These are phyloP conservation scores for Sebastes minor DNA, from an alignment of 2,797 vertebrate genomes.

Conservation along the genomic window DNA sequence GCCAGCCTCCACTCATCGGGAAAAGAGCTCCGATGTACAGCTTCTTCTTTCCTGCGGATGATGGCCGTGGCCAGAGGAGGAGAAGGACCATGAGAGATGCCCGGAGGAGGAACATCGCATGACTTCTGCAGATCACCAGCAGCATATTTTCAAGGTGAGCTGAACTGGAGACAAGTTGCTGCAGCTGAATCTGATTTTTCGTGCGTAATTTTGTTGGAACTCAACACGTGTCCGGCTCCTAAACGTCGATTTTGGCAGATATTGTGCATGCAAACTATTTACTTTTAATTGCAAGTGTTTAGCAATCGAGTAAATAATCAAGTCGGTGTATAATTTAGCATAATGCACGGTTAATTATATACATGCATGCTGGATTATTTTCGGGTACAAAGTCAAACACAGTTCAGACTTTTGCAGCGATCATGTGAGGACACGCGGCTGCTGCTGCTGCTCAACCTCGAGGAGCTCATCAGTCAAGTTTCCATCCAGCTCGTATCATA, in stretches of 20 bases:
- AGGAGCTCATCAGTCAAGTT: slow-evolving; percentile 33
- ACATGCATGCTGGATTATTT: slow-evolving; percentile 4
- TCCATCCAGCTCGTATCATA: not conserved
- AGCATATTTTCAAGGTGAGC: slow-evolving; percentile 63
- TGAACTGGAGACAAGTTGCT: slow-evolving; percentile 23
- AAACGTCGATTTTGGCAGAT: not conserved
- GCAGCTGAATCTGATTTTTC: not conserved
- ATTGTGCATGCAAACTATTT: not conserved
- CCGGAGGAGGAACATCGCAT: slow-evolving; percentile 40
- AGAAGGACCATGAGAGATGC: slow-evolving; percentile 57
- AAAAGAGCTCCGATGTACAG: slow-evolving; percentile 93
- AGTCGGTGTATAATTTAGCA: not conserved
- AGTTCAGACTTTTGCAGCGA: slow-evolving; percentile 21
- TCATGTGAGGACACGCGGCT: slow-evolving; percentile 9
- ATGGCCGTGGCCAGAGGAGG: slow-evolving; percentile 52
- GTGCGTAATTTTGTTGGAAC: not conserved
- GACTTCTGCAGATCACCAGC: slow-evolving; percentile 13
- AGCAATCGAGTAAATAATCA: not conserved
- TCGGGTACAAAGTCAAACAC: slow-evolving; percentile 33
- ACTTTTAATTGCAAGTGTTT: not conserved
- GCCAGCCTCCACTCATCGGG: slow-evolving; percentile 93
- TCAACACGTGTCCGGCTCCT: slow-evolving; percentile 70
- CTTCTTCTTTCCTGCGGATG: slow-evolving; percentile 85
- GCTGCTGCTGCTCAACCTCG: not conserved
- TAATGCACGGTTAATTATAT: slow-evolving; percentile 14